Base-by-base conservation (phyloP, 2,113 vertebrate genomes). In the Loxodonta africana region DNA sequence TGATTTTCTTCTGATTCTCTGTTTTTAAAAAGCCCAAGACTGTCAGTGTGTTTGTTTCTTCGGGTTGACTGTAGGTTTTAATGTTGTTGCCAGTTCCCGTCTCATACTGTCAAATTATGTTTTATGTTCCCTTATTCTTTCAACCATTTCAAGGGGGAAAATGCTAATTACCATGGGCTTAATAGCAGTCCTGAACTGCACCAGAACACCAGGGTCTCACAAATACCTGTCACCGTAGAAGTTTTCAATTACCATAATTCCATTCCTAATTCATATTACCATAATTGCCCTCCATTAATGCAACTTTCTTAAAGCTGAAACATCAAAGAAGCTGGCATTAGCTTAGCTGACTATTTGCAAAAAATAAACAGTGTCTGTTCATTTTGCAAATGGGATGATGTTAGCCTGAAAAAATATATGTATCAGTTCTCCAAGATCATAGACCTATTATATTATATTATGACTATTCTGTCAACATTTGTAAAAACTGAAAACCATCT, bases 201-300 rank as follows among this genome's bases (percentile, higher is more conserved):
- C 96, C 94, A 88, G 96, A 98, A 98, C 97, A 97, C 95, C 26
- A 84, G 98, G 97, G 92, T 98, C 97, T 98, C 96, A 88, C 82
- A 71, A 98, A 97, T 98, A 98, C 97, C 97, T 98, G 97, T 98
- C 98, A 98, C 96, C 26, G 76, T 85, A 98, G 96, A 97, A 97
- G 90, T 97, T 97, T 98, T 98, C 97, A 98, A 98, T 98, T 98
- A 98, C 97, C 94, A 86, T 98, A 98, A 98, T 98, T 98, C 92
- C 93, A 95, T 98, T 97, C 97, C 97, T 98, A 98, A 98, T 98
- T 98, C 98, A 98, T 69, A 28, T 98, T 98, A 98, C 96, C 95
- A 92, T 98, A 98, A 98, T 98, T 98, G 97, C 91, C 93, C 95
- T 97, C 98, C 97, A 98, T 98, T 98, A 97, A 94, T 97, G 93